These are phyloP conservation scores for Athene noctua DNA, from an alignment of 2,113 vertebrate genomes.

Conservation along the genomic window DNA sequence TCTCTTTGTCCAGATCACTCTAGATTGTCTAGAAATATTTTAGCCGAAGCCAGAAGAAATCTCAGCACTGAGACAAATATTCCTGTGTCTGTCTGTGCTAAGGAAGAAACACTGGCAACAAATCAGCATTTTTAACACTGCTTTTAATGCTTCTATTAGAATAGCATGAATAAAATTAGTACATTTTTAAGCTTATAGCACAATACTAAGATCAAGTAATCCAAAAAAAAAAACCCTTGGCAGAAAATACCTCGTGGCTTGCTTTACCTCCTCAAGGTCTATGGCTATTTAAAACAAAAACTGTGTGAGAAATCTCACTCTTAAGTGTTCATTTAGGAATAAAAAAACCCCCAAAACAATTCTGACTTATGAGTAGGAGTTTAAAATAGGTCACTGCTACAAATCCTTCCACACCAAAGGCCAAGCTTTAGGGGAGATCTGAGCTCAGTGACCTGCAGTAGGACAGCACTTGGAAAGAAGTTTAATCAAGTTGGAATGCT, in stretches of 20 bases:
- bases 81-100: neutral
- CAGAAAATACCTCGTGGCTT: accelerated
- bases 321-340: neutral
- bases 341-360: neutral
- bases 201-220: neutral
- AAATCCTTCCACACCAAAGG: neutral
- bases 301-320: neutral
- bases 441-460: neutral
- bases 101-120: neutral
- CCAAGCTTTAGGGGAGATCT: neutral
- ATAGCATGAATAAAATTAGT: neutral
- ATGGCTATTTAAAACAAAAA: neutral
- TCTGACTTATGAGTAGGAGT: neutral
- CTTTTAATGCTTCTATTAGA: neutral
- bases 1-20: neutral
- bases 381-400: neutral
- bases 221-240: neutral
- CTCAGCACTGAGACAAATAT: neutral
- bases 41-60: neutral
- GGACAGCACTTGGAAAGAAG: neutral
- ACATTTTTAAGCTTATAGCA: neutral
- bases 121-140: neutral
- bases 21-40: neutral
- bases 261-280: neutral
- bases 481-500: neutral